A percentile compares a stretch with the other conserved stretches of the same genome.
phyloP scores from a whole-genome alignment of 2,113 vertebrate genomes.

The Sorex fumeus region DNA sequence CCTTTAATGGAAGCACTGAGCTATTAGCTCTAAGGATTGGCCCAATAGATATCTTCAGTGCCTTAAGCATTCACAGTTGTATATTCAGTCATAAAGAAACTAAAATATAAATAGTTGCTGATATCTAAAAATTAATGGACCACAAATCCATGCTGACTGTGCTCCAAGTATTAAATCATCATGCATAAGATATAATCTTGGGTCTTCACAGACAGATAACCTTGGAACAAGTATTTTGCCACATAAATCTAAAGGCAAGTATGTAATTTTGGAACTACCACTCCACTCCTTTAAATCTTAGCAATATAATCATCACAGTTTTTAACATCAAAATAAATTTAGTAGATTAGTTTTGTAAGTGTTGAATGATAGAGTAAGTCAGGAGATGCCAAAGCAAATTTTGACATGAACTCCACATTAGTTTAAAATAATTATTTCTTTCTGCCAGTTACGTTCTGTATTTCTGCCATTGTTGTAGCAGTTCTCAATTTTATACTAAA shows the following conservation, averaged over 20 bases:
- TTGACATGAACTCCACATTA: conserved; percentile 1
- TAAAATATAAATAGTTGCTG: conserved; percentile 73
- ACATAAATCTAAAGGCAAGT: conserved; percentile 60
- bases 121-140: conserved; percentile 71
- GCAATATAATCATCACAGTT: background rate
- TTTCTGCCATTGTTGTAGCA: conserved; percentile 33
- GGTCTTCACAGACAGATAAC: conserved; percentile 66
- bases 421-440: conserved; percentile 19
- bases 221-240: conserved; percentile 45
- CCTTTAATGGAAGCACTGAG: conserved; percentile 68
- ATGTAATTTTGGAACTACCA: conserved; percentile 67
- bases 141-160: conserved; percentile 65
- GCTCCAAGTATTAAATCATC: conserved; percentile 71
- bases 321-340: conserved; percentile 62
- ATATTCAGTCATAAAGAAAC: conserved; percentile 62
- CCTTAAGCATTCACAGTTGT: conserved; percentile 73
- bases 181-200: conserved; percentile 53
- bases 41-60: conserved; percentile 61
- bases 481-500: conserved; percentile 77
- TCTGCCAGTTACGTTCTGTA: conserved; percentile 62
- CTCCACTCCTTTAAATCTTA: conserved; percentile 50
- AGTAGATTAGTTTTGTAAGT: conserved; percentile 29
- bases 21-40: conserved; percentile 73
- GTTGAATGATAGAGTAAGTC: conserved; percentile 18
- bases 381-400: conserved; percentile 32